Base-by-base conservation (phyloP, 2,797 vertebrate genomes). In the Tapirus indicus region DNA sequence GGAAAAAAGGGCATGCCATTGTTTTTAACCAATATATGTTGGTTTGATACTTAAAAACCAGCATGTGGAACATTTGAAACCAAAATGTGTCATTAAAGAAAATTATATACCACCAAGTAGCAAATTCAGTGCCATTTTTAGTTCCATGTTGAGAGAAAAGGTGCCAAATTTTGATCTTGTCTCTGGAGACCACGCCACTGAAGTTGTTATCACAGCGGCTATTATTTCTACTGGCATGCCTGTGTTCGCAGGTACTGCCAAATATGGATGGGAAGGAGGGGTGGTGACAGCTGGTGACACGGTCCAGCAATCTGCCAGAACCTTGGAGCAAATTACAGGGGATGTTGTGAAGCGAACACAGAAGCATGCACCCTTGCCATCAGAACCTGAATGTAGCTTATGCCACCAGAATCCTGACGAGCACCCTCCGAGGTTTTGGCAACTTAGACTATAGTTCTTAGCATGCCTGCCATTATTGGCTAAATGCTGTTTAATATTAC, bases 221-320 rank as follows among this genome's bases (percentile, higher is more conserved):
- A 78, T 97, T 89, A 96, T 96, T 94, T 90, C 89, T 60, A 32
- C 85, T 83, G 89, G 97, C 83, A 58, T 32, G 79, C 47, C 27
- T 38, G 44, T 18, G 75, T 75, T 68, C 77, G 91, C 9, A 4
- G 62, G 68, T 38, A 18, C 87, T 97, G 97, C 96, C 95, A 96
- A 90, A 68, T 20, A 58, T 2, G 78, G 79, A 69, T 38, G 27
- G 64, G 83, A 95, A 97, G 71, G 71, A 38, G 29, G 88, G 86
- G 74, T 20, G 86, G 94, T 2, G 84, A 97, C 97, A 94, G 96
- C 92, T 97, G 97, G 92, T 93, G 96, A 95, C 77, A 94, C 4
- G 49, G 97, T 79, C 95, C 96, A 96, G 97, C 75, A 52, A 60
- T 52, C 64, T 95, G 96, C 94, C 98, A 97, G 95, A 89, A 79